Conservation (phyloP, 2,113 vertebrate species). For the Synchiropus splendidus region DNA sequence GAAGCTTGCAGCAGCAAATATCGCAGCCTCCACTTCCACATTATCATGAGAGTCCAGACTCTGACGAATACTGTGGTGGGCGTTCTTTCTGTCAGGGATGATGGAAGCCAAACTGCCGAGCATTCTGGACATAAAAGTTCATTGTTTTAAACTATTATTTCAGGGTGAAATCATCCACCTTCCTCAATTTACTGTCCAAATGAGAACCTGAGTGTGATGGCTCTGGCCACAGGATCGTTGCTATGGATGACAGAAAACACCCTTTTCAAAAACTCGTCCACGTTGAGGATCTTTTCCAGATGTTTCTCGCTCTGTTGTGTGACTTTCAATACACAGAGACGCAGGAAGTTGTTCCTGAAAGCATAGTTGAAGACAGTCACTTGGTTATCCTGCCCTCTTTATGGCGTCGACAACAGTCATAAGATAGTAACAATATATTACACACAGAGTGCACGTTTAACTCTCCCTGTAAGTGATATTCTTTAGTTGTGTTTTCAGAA, state of each 20-base stretch:
- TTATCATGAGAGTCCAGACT: slow-evolving; percentile 97
- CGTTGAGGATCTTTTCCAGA: slow-evolving; percentile 95
- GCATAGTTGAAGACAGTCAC: slow-evolving; percentile 13
- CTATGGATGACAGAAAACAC: slow-evolving; percentile 97
- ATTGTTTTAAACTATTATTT: neutral
- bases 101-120: slow-evolving; percentile 95
- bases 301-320: slow-evolving; percentile 98
- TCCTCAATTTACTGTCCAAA: no score
- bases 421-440: no score
- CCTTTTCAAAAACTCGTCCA: slow-evolving; percentile 97
- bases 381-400: no score
- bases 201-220: slow-evolving; percentile 87
- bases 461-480: no score
- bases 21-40: slow-evolving; percentile 95
- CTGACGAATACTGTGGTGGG: slow-evolving; percentile 97
- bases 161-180: neutral
- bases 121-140: slow-evolving; percentile 68
- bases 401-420: no score
- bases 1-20: slow-evolving; percentile 94
- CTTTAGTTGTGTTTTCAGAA: no score
- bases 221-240: slow-evolving; percentile 93
- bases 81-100: slow-evolving; percentile 96
- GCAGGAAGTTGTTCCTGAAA: slow-evolving; percentile 90
- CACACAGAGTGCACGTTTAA: no score
- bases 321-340: slow-evolving; percentile 93